Evolutionary conservation across 1,140 invertebrate genomes (phyloP).

Genomic region (Drosophila pseudoananassae): DNA sequence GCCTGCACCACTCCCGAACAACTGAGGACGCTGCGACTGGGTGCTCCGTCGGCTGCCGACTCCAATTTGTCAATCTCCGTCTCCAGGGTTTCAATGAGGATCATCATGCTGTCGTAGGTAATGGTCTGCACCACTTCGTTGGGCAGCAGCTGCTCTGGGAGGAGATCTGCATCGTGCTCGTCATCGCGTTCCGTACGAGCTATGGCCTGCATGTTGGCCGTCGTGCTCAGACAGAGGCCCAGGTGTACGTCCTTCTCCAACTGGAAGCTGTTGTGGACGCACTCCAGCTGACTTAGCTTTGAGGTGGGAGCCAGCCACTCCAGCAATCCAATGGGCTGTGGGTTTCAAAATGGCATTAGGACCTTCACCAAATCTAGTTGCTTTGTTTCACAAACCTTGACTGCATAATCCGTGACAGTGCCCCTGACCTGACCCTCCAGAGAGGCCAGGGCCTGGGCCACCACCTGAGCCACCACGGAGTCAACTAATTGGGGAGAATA

Average conservation of each 20-base stretch:
- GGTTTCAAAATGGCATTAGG: background rate
- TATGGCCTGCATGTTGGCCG: slow-evolving; percentile 85
- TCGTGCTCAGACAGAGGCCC: slow-evolving; percentile 88
- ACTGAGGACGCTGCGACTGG: slow-evolving; percentile 85
- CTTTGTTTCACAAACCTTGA: slow-evolving; percentile 75
- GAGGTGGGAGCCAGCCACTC: slow-evolving; percentile 85
- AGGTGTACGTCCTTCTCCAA: slow-evolving; percentile 95
- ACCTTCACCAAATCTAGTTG: background rate
- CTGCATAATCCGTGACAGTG: slow-evolving; percentile 88
- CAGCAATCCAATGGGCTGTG: slow-evolving; percentile 74
- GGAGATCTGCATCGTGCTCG: slow-evolving; percentile 88
- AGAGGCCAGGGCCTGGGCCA: slow-evolving; percentile 93
- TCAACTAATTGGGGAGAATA: slow-evolving; percentile 87
- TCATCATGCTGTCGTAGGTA: slow-evolving; percentile 91
- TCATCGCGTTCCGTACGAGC: slow-evolving; percentile 89
- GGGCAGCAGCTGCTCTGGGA: slow-evolving; percentile 90
- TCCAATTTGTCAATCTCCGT: slow-evolving; percentile 92
- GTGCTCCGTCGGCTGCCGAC: slow-evolving; percentile 86
- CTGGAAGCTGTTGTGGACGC: slow-evolving; percentile 97
- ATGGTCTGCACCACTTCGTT: slow-evolving; percentile 87
- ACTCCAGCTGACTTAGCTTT: slow-evolving; percentile 94
- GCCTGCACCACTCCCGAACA: slow-evolving; percentile 91
- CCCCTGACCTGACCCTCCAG: slow-evolving; percentile 89
- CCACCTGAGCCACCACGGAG: slow-evolving; percentile 93
- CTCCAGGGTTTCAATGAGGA: slow-evolving; percentile 92